Evolutionary conservation across 2,888 invertebrate genomes (phyloP).

Genomic region (Tortrix viridana): DNA sequence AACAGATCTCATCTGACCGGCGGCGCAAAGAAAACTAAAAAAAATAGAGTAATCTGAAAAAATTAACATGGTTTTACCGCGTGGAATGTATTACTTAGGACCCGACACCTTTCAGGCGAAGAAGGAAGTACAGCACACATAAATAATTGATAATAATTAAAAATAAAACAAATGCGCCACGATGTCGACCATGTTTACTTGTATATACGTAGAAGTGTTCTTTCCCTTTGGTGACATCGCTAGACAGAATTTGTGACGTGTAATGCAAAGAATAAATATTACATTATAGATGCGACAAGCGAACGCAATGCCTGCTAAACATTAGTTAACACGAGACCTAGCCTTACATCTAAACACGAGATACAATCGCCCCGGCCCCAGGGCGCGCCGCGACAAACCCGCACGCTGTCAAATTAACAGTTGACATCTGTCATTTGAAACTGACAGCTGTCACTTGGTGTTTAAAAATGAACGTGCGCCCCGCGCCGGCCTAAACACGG

Average conservation of each 20-base stretch:
- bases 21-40: conserved; percentile 43
- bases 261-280: conserved; percentile 60
- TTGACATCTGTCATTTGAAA: conserved; percentile 3
- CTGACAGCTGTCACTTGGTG: background rate
- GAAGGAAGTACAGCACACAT: conserved; percentile 60
- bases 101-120: conserved; percentile 83
- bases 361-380: conserved; percentile 55
- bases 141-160: conserved; percentile 41
- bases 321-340: conserved; percentile 81
- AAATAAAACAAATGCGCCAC: conserved; percentile 34
- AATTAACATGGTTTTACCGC: conserved; percentile 79
- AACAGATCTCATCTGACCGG: conserved; percentile 76
- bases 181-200: conserved; percentile 24
- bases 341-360: conserved; percentile 74
- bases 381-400: conserved; percentile 36
- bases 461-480: conserved; percentile 36
- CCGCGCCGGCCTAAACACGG: conserved; percentile 45
- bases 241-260: conserved; percentile 43
- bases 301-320: conserved; percentile 76
- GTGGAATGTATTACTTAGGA: conserved; percentile 80
- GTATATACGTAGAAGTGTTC: background rate
- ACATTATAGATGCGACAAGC: conserved; percentile 68
- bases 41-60: conserved; percentile 57
- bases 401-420: background rate
- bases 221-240: conserved; percentile 17